phyloP scores from a whole-genome alignment of 23 tunicate species.

The Aplidium turbinatum region DNA sequence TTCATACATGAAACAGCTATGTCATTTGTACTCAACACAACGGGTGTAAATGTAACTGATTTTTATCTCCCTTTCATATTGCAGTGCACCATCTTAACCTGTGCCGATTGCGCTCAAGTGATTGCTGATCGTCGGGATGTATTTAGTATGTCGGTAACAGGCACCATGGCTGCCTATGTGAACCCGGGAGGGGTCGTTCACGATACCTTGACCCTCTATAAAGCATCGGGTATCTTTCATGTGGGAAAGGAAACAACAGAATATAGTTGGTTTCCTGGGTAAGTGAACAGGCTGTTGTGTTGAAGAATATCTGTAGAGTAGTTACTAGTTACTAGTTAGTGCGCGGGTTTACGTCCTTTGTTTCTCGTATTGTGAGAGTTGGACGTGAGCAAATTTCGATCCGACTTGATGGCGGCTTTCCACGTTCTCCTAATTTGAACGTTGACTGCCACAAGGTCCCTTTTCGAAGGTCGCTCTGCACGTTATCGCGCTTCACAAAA shows the following conservation, averaged over 20 bases:
- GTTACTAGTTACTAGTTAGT: background rate
- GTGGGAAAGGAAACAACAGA: slow-evolving; percentile 56
- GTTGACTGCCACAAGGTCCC: no score
- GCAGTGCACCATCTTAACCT: slow-evolving; percentile 57
- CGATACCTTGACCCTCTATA: slow-evolving; percentile 82
- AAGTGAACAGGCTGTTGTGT: background rate
- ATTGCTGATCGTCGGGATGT: slow-evolving; percentile 68
- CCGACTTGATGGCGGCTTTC: no score
- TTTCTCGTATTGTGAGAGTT: no score
- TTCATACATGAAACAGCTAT: no score
- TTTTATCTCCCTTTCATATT: no score
- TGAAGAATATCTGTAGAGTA: background rate
- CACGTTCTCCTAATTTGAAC: background rate
- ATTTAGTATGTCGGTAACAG: slow-evolving; percentile 86
- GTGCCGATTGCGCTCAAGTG: slow-evolving; percentile 43
- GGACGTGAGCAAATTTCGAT: no score
- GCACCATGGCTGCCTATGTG: slow-evolving; percentile 95
- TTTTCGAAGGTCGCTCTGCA: no score
- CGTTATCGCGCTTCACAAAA: no score
- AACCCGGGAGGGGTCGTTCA: slow-evolving; percentile 90
- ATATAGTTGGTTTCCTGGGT: slow-evolving; percentile 98
- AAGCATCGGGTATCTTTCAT: slow-evolving; percentile 29
- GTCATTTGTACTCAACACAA: no score
- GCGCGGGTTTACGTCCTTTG: no score
- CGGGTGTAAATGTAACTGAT: no score